Conservation (phyloP, 2,888 invertebrate genomes). For the Tinea trinotella region DNA sequence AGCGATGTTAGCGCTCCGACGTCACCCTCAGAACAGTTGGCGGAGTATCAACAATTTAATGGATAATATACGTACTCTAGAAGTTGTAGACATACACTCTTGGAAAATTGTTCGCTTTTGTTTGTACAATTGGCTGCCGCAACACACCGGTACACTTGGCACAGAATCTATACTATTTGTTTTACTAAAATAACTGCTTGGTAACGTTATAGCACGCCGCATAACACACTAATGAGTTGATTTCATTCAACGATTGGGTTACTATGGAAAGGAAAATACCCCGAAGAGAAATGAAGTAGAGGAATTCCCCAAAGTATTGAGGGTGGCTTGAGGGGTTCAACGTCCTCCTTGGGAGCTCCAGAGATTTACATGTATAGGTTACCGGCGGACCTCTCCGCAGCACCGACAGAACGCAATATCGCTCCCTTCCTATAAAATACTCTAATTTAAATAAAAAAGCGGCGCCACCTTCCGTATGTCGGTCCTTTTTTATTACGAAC, state of each 20-base stretch:
- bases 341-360: conserved; percentile 33
- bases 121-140: conserved; percentile 7
- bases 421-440: conserved; percentile 70
- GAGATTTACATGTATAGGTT: conserved; percentile 52
- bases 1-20: conserved; percentile 37
- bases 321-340: conserved; percentile 36
- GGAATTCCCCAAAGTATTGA: conserved; percentile 40
- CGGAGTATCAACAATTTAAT: conserved; percentile 48
- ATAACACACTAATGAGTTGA: not conserved
- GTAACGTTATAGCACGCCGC: not conserved
- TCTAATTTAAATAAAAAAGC: conserved; percentile 74
- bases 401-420: conserved; percentile 69
- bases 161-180: conserved; percentile 4
- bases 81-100: conserved; percentile 4
- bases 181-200: not conserved
- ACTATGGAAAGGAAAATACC: conserved; percentile 34
- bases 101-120: conserved; percentile 14
- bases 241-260: conserved; percentile 22
- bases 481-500: conserved; percentile 70
- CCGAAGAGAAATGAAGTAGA: conserved; percentile 21
- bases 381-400: conserved; percentile 52
- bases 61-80: conserved; percentile 41
- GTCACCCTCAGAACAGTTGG: conserved; percentile 36
- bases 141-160: not conserved
- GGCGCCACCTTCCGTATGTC: conserved; percentile 72